Evolutionary conservation across 2,888 invertebrate genomes (phyloP).

Genomic region (Lithosia quadra): DNA sequence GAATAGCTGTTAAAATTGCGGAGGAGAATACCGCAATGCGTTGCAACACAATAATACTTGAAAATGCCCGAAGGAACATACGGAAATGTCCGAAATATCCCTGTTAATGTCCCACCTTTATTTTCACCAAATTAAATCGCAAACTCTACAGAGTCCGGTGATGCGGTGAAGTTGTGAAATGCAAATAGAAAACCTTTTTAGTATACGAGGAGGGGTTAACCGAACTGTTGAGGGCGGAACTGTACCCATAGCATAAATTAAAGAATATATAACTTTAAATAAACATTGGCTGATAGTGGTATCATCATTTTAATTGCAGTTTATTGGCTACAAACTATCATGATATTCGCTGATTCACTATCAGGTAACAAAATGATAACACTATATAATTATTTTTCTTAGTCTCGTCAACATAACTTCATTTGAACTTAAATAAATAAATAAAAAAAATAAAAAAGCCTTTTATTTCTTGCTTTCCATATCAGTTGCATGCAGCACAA

Average conservation of each 20-base stretch:
- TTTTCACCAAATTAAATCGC: constrained; percentile 66
- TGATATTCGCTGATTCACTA: background rate
- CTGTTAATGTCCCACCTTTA: constrained; percentile 59
- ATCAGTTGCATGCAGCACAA: too few relatives aligned
- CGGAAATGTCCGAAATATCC: constrained; percentile 39
- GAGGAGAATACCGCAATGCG: constrained; percentile 8
- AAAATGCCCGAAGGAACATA: constrained; percentile 19
- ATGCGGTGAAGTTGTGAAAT: constrained; percentile 69
- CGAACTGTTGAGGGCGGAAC: constrained; percentile 8
- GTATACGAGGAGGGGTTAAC: constrained; percentile 42
- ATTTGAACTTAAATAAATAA: too few relatives aligned
- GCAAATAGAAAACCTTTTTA: constrained; percentile 70
- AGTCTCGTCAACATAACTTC: background rate
- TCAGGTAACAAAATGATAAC: background rate
- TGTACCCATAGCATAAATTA: background rate
- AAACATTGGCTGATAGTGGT: background rate
- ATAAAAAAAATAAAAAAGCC: too few relatives aligned
- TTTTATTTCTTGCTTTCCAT: too few relatives aligned
- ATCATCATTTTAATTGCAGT: background rate
- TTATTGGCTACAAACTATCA: background rate
- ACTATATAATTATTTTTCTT: background rate
- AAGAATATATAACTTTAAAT: background rate
- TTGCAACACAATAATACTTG: constrained; percentile 20
- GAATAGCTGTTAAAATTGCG: constrained; percentile 16
- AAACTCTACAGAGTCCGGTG: constrained; percentile 59